Evolutionary conservation across 2,888 invertebrate genomes (phyloP).

Genomic region (Blomia tropicalis): DNA sequence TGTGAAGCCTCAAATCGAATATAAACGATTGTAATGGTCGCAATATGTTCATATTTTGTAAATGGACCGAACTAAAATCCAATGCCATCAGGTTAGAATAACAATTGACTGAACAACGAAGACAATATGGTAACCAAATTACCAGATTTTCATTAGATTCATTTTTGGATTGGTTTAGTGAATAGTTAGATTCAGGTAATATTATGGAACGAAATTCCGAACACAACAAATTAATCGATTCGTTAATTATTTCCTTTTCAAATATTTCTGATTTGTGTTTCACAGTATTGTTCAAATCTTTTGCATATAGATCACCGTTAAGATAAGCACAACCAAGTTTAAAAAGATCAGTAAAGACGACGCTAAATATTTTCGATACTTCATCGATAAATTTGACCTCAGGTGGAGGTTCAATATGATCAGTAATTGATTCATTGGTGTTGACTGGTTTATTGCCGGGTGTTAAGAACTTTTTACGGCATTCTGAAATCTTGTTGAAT

Average conservation of each 20-base stretch:
- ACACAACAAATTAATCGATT: conserved; percentile 56
- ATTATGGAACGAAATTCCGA: conserved; percentile 55
- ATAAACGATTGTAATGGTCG: conserved; percentile 67
- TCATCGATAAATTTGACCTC: conserved; percentile 62
- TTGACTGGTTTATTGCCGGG: not conserved
- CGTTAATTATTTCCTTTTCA: conserved; percentile 56
- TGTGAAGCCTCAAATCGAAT: conserved; percentile 68
- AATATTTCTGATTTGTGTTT: conserved; percentile 40
- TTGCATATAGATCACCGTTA: conserved; percentile 62
- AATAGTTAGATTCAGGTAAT: conserved; percentile 39
- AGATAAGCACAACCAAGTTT: conserved; percentile 87
- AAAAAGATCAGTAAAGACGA: conserved; percentile 79
- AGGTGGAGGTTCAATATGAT: conserved; percentile 42
- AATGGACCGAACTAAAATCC: conserved; percentile 49
- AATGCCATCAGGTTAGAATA: conserved; percentile 58
- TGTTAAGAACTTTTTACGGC: not conserved
- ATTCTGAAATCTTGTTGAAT: conserved; percentile 44
- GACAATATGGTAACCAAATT: conserved; percentile 60
- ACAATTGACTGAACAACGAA: conserved; percentile 60
- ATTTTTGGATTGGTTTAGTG: conserved; percentile 13
- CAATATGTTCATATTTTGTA: conserved; percentile 48
- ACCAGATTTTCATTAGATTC: conserved; percentile 22
- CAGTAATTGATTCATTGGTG: not conserved
- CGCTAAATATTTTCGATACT: conserved; percentile 54
- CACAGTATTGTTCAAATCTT: conserved; percentile 33